Evolutionary conservation across 2,113 vertebrate species (phyloP).

Genomic region (Aspidoscelis tigris): DNA sequence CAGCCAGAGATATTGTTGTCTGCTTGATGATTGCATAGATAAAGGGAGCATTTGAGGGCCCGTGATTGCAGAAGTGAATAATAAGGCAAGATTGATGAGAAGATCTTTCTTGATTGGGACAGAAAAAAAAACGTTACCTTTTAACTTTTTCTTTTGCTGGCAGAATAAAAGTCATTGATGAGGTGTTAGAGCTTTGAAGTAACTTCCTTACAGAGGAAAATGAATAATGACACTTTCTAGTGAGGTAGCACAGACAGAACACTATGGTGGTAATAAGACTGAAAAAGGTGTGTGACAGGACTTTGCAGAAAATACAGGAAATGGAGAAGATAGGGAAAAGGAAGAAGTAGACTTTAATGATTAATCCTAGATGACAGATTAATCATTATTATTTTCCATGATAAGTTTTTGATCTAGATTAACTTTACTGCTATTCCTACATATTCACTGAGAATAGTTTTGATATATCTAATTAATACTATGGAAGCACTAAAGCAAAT

Average conservation of each 20-base stretch:
- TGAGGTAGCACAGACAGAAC: background rate
- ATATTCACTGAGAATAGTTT: background rate
- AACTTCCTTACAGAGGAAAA: background rate
- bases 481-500: background rate
- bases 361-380: background rate
- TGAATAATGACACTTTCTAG: background rate
- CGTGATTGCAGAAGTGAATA: conserved; percentile 42
- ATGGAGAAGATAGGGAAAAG: background rate
- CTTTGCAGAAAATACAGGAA: background rate
- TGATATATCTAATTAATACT: background rate
- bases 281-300: background rate
- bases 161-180: conserved; percentile 36
- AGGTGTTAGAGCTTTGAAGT: background rate
- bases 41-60: conserved; percentile 8
- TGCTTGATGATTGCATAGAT: conserved; percentile 29
- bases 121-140: conserved; percentile 22
- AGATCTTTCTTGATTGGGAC: conserved; percentile 7
- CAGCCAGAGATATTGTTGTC: conserved; percentile 33
- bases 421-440: background rate
- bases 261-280: background rate
- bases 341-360: background rate
- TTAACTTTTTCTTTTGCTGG: conserved; percentile 9
- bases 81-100: conserved; percentile 15
- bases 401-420: background rate
- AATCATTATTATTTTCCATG: background rate